Base-by-base conservation (phyloP, 2,888 invertebrate genomes). In the Tachina fera region DNA sequence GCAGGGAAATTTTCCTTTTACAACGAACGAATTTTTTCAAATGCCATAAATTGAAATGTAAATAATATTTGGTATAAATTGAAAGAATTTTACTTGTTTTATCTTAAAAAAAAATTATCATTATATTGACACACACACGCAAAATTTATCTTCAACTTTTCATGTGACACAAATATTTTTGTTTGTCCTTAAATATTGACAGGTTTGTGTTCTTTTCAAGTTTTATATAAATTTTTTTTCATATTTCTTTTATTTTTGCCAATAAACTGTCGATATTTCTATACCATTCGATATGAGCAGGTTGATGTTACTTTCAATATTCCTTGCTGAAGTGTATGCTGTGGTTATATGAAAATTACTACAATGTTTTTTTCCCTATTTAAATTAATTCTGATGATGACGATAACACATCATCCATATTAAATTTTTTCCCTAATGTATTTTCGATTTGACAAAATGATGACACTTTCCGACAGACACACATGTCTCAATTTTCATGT, bases 351-450 rank as follows among this genome's bases (percentile, higher is more conserved):
- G 19, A 63, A 47, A 5, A 47, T 47, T 63, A 56, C 16, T 43
- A 11, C 6, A 31, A 31, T 31, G 31, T 43, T 11, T 47, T 39
- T 45, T 65, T 31, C 31, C 0, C 22, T n/a, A 2, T 19, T 41
- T 47, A 53, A 43, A 31, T 67, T 47, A 11, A 13, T 47, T n/a
- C 1, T 61, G 49, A 56, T 76, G 14, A 56, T 67, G 67, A 39
- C 5, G 14, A 47, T 31, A 68, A 60, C 41, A 70, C 68, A 51
- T 80, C 72, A 74, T 43, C 58, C 49, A 80, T 80, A 80, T 72
- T 65, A 49, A 58, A 39, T 65, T 58, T 67, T 58, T 47, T 67
- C 65, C 72, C 80, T 49, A 74, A 67, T 74, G 58, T 74, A 58
- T 74, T 65, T 58, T 58, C 41, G 65, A 16, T 58, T 74, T 49